phyloP scores from a whole-genome alignment of 2,113 vertebrate genomes.

The Xenopus laevis region DNA sequence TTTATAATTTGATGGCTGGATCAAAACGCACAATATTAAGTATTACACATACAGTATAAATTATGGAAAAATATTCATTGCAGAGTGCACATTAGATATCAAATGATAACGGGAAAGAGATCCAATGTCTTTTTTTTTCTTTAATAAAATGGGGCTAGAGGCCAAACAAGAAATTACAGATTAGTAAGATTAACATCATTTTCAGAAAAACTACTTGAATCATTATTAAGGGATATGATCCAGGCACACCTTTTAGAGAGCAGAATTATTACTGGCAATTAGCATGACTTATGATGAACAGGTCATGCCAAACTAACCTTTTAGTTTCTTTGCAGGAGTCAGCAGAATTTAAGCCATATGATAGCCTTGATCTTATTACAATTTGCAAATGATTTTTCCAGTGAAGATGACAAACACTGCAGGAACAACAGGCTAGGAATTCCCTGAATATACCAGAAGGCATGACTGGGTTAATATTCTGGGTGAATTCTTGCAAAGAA shows the following conservation, averaged over 20 bases:
- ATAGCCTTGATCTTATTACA: conserved; percentile 1
- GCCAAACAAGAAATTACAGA: conserved; percentile 13
- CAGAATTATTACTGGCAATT: conserved; percentile 18
- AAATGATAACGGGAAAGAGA: neutral
- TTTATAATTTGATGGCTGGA: neutral
- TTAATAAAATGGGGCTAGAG: conserved; percentile 5
- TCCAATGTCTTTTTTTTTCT: neutral
- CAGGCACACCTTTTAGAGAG: conserved; percentile 19
- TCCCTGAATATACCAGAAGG: no score
- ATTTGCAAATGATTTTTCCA: conserved; percentile 1
- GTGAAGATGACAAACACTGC: no score
- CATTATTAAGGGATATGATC: conserved; percentile 12
- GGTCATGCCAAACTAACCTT: conserved; percentile 20
- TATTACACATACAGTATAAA: neutral
- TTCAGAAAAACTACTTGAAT: conserved; percentile 12
- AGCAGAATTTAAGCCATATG: conserved; percentile 5
- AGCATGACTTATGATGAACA: conserved; percentile 14
- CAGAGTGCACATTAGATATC: neutral
- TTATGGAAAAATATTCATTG: neutral
- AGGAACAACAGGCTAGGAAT: no score
- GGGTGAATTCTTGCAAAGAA: no score
- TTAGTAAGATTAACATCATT: conserved; percentile 22
- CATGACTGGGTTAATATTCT: no score
- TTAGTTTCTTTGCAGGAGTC: conserved; percentile 9
- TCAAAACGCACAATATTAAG: neutral